Conservation (phyloP, 2,888 invertebrate species). For the Rhagium mordax region DNA sequence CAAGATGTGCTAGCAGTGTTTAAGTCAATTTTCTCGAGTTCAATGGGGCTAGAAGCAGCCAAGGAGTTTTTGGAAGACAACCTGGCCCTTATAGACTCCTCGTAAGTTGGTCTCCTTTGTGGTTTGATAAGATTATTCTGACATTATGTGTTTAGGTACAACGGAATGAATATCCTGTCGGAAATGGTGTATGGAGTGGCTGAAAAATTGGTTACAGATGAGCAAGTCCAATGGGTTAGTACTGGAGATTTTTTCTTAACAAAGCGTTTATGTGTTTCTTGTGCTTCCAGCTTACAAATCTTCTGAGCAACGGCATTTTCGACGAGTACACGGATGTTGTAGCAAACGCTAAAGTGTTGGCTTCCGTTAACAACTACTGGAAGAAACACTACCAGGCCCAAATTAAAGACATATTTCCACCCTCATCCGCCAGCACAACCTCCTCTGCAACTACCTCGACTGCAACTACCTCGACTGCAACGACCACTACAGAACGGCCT, state of each 20-base stretch:
- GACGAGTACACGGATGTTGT: neutral
- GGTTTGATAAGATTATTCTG: neutral
- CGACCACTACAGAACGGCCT: neutral
- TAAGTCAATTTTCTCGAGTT: slow-evolving; percentile 14
- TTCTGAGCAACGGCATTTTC: neutral
- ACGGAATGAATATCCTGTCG: neutral
- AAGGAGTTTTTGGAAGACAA: neutral
- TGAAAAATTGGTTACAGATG: neutral
- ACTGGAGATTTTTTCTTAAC: neutral
- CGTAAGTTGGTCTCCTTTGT: neutral
- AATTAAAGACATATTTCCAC: neutral
- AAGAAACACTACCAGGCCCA: neutral
- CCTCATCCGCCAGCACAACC: neutral
- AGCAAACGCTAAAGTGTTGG: neutral
- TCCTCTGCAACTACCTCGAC: neutral
- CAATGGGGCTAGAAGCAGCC: neutral
- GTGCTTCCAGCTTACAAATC: neutral
- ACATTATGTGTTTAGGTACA: neutral
- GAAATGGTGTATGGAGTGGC: slow-evolving; percentile 2
- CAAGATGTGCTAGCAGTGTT: neutral
- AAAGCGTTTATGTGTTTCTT: too few relatives aligned
- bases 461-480: neutral
- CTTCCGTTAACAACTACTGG: slow-evolving; percentile 12
- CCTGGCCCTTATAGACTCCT: neutral
- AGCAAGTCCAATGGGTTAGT: slow-evolving; percentile 5